Percentiles rank a stretch among this genome's conserved stretches.
These are phyloP conservation scores for Zootermopsis nevadensis DNA, from an alignment of 2,888 invertebrate species.

Conservation along the genomic window DNA sequence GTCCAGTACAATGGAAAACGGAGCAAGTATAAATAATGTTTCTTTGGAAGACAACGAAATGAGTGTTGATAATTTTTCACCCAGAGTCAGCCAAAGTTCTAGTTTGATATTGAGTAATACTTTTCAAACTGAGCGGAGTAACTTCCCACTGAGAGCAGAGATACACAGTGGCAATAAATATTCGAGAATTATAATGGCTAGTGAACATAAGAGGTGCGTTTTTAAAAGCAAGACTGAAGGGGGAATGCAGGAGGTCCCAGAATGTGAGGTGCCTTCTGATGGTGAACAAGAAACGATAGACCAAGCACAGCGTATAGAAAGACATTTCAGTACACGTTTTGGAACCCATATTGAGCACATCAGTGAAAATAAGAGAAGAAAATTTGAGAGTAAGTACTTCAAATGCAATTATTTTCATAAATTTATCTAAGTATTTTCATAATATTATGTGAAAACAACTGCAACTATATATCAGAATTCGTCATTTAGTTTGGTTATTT, in stretches of 20 bases:
- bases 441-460: too few relatives aligned
- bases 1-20: slow-evolving; percentile 12
- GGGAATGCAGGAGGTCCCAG: slow-evolving; percentile 1
- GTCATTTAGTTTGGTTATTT: too few relatives aligned
- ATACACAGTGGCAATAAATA: background rate
- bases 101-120: slow-evolving; percentile 4
- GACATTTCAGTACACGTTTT: background rate
- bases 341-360: background rate
- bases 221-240: background rate
- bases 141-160: background rate
- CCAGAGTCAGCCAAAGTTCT: background rate
- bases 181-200: background rate
- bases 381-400: slow-evolving; percentile 16
- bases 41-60: slow-evolving; percentile 28
- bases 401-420: too few relatives aligned
- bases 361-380: slow-evolving; percentile 19
- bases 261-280: slow-evolving; percentile 22
- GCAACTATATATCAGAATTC: too few relatives aligned
- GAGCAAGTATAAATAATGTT: background rate
- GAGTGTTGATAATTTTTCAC: background rate
- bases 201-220: background rate
- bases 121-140: background rate
- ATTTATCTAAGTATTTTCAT: too few relatives aligned
- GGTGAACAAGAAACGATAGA: background rate
- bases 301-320: slow-evolving; percentile 1